Evolutionary conservation across 2,797 vertebrate genomes (phyloP).

Genomic region (Channa striata): DNA sequence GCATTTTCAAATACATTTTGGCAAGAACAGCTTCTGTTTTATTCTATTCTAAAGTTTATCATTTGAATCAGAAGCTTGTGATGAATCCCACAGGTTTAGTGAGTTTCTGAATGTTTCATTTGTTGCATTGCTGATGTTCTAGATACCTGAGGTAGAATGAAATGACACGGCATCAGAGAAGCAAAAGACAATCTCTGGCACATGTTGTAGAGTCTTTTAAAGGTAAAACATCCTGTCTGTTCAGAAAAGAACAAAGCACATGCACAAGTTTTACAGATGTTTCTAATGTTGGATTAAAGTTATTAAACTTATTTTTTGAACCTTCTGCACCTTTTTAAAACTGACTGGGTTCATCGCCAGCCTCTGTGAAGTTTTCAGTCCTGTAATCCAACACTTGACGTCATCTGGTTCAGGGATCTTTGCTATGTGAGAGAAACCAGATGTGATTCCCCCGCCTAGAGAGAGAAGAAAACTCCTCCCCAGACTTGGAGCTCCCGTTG

Average conservation of each 20-base stretch:
- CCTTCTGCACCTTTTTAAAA: neutral
- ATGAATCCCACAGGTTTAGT: too few species aligned
- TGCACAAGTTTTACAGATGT: neutral
- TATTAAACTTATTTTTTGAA: conserved; percentile 4
- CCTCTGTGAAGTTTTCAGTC: conserved; percentile 5
- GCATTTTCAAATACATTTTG: too few species aligned
- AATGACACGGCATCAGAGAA: neutral
- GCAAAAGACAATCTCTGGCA: neutral
- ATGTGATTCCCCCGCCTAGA: conserved; percentile 64
- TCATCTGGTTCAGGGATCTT: conserved; percentile 51
- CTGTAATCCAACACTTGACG: conserved; percentile 79
- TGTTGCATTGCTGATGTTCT: too few species aligned
- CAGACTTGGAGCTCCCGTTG: conserved; percentile 14
- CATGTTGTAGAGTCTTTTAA: neutral
- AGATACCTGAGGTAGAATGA: too few species aligned
- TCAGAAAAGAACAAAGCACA: neutral
- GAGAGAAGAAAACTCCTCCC: conserved; percentile 59
- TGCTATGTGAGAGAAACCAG: conserved; percentile 69
- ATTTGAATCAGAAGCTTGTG: too few species aligned
- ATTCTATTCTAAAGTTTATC: too few species aligned
- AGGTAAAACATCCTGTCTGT: too few species aligned
- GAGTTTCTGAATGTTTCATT: too few species aligned
- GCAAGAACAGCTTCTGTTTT: too few species aligned
- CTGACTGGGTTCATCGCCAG: neutral
- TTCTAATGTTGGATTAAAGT: neutral